Evolutionary conservation across 2,888 invertebrate species (phyloP).

Genomic region (Lithosia quadra): DNA sequence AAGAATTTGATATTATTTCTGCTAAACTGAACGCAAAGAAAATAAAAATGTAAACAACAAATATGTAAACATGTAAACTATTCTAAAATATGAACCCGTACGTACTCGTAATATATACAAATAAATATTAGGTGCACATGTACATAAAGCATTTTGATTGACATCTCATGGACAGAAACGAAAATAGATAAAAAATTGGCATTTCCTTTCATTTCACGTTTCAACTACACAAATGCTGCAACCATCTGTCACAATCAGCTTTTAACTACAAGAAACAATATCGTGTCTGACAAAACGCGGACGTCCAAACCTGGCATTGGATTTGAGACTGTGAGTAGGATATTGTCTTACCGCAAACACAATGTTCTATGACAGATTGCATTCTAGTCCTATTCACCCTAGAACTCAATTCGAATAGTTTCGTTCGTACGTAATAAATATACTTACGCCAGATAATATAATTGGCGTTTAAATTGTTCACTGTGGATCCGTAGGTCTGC

Average conservation of each 20-base stretch:
- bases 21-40: too few relatives aligned
- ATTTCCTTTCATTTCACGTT: constrained; percentile 25
- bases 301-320: background rate
- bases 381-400: background rate
- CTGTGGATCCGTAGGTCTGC: too few relatives aligned
- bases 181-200: constrained; percentile 30
- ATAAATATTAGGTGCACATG: background rate
- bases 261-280: too few relatives aligned
- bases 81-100: background rate
- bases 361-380: background rate
- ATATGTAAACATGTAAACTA: background rate
- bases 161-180: constrained; percentile 19
- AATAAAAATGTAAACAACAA: background rate
- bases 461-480: too few relatives aligned
- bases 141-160: constrained; percentile 19
- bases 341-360: too few relatives aligned
- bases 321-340: background rate
- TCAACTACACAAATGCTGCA: background rate
- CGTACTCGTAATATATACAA: background rate
- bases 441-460: background rate
- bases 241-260: background rate
- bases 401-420: background rate
- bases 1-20: too few relatives aligned
- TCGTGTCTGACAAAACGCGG: too few relatives aligned
- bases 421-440: background rate